These are phyloP conservation scores for Leguminivora glycinivorella DNA, from an alignment of 1,140 invertebrate species.

Conservation along the genomic window DNA sequence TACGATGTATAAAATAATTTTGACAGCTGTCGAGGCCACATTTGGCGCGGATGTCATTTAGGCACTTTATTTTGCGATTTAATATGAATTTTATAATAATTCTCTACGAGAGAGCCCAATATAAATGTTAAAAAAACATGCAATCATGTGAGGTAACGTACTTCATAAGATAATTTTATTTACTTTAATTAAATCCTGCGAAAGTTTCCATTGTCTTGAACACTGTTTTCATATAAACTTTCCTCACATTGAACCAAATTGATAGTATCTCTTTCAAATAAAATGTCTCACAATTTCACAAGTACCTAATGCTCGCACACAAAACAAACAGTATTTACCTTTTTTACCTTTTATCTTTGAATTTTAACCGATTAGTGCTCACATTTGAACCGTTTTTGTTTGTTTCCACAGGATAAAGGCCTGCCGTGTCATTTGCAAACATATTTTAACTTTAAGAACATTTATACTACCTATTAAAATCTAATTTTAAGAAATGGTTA, in stretches of 20 bases:
- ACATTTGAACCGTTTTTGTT: too few species aligned
- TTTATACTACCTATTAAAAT: background rate
- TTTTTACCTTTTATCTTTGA: conserved; percentile 5
- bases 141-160: background rate
- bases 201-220: background rate
- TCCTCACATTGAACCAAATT: background rate
- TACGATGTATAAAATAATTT: background rate
- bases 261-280: conserved; percentile 16
- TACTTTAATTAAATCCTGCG: background rate
- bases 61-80: background rate
- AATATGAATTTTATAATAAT: background rate
- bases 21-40: background rate
- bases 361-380: background rate
- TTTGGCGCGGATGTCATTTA: background rate
- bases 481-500: conserved; percentile 19
- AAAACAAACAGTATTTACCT: background rate
- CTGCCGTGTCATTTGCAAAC: background rate
- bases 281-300: background rate
- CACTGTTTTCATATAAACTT: background rate
- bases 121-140: background rate
- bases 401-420: background rate
- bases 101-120: background rate
- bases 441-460: background rate
- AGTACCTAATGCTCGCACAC: background rate
- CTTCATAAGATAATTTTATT: background rate